Conservation (phyloP, 2,888 invertebrate species). For the Cheilosia urbana region DNA sequence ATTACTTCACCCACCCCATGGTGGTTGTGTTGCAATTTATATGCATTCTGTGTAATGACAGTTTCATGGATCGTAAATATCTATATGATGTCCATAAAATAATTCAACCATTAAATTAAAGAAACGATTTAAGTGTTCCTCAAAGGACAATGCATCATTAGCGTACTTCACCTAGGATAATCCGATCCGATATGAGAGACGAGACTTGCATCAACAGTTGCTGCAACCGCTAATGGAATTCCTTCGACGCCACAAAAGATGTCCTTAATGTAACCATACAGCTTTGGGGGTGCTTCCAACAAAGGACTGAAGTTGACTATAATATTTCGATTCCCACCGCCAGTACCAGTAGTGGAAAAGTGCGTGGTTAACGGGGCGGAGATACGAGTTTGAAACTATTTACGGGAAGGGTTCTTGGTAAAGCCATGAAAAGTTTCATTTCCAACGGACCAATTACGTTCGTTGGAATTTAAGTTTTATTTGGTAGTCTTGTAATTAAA, state of each 20-base stretch:
- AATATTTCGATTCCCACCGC: not conserved
- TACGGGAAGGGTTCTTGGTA: slow-evolving; percentile 6
- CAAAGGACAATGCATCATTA: slow-evolving; percentile 17
- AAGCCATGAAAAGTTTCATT: slow-evolving; percentile 57
- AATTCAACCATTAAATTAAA: slow-evolving; percentile 19
- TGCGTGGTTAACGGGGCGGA: no score
- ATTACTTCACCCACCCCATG: slow-evolving; percentile 54
- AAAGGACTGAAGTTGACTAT: not conserved
- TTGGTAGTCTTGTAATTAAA: slow-evolving; percentile 45
- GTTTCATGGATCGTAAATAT: slow-evolving; percentile 58
- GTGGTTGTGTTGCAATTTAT: slow-evolving; percentile 59
- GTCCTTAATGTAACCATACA: slow-evolving; percentile 57
- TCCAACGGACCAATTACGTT: slow-evolving; percentile 57
- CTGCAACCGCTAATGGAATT: slow-evolving; percentile 47
- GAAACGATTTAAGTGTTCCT: not conserved
- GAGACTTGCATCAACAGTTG: slow-evolving; percentile 40
- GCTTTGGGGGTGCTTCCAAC: not conserved
- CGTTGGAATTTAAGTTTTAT: slow-evolving; percentile 50
- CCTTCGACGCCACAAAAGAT: slow-evolving; percentile 42
- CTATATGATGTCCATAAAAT: slow-evolving; percentile 40
- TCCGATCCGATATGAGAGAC: no score
- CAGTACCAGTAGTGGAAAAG: no score
- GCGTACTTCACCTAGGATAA: slow-evolving; percentile 13
- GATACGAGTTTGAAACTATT: slow-evolving; percentile 31
- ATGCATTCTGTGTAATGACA: slow-evolving; percentile 46